Evolutionary conservation across 2,888 invertebrate species (phyloP).

Genomic region (Brachypalpus laphriformis): DNA sequence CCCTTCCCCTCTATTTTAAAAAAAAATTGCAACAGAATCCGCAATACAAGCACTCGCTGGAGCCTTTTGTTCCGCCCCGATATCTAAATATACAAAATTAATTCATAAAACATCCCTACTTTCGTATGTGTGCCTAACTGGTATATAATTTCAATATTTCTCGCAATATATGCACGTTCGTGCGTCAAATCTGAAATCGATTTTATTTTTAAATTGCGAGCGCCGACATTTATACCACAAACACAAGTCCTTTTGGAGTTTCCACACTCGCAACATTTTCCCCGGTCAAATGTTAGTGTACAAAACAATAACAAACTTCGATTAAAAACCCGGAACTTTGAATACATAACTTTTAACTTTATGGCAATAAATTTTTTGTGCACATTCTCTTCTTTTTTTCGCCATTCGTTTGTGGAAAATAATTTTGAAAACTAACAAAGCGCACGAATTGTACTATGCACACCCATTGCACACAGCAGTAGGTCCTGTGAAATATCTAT

Average conservation of each 20-base stretch:
- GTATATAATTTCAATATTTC: background rate
- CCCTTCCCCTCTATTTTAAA: background rate
- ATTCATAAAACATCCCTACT: conserved; percentile 2
- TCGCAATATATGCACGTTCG: background rate
- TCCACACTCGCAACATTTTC: background rate
- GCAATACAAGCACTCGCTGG: background rate
- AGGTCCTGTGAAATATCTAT: conserved; percentile 23
- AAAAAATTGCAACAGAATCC: background rate
- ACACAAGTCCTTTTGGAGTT: background rate
- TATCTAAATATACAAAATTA: background rate
- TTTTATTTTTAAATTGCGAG: conserved; percentile 15
- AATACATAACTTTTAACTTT: conserved; percentile 54
- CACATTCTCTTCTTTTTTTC: background rate
- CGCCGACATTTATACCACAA: background rate
- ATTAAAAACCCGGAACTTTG: conserved; percentile 40
- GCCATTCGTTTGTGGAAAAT: conserved; percentile 18
- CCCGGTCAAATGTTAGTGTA: background rate
- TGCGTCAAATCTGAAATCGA: conserved; percentile 32
- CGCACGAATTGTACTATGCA: conserved; percentile 1
- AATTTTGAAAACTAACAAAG: conserved; percentile 40
- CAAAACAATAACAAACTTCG: conserved; percentile 7
- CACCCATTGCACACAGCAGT: background rate
- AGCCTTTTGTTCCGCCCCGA: background rate
- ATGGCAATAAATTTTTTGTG: conserved; percentile 31
- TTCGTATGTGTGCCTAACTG: background rate